A percentile compares a stretch with the other conserved stretches of the same genome.
phyloP scores from a whole-genome alignment of 2,888 invertebrate species.

The Rhagium mordax region DNA sequence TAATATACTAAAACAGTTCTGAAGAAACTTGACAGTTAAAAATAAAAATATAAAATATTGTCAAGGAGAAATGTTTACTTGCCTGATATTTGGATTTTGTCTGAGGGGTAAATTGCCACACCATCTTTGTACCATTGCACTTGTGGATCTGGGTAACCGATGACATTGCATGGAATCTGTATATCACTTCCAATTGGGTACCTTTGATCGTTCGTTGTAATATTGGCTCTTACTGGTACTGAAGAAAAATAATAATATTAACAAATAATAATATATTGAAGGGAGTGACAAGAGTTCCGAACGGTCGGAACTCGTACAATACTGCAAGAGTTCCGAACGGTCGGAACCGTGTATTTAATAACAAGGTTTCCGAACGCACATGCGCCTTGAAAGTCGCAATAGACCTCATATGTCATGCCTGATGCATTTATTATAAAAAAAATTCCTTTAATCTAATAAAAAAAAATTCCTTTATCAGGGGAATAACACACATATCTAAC shows the following conservation, averaged over 20 bases:
- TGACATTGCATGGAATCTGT: constrained; percentile 81
- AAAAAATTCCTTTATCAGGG: too few relatives aligned
- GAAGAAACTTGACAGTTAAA: background rate
- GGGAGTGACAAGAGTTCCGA: too few relatives aligned
- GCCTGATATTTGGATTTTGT: constrained; percentile 80
- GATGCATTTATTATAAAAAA: too few relatives aligned
- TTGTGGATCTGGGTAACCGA: constrained; percentile 83
- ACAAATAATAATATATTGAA: background rate
- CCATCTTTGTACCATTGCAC: constrained; percentile 90
- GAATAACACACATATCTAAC: too few relatives aligned
- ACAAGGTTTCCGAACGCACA: too few relatives aligned
- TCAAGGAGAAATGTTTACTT: constrained; percentile 39
- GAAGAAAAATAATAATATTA: constrained; percentile 36
- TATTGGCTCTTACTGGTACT: constrained; percentile 80
- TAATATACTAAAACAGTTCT: background rate
- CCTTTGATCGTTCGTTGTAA: constrained; percentile 74
- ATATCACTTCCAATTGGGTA: constrained; percentile 80
- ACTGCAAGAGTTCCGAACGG: too few relatives aligned
- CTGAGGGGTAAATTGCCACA: constrained; percentile 71
- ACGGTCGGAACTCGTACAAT: too few relatives aligned
- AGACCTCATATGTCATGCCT: too few relatives aligned
- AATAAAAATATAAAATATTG: background rate
- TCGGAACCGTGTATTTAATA: too few relatives aligned
- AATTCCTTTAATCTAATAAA: too few relatives aligned
- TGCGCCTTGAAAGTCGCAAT: too few relatives aligned